Conservation (phyloP, 2,113 vertebrate genomes). For the Chlorodrepanis virens region DNA sequence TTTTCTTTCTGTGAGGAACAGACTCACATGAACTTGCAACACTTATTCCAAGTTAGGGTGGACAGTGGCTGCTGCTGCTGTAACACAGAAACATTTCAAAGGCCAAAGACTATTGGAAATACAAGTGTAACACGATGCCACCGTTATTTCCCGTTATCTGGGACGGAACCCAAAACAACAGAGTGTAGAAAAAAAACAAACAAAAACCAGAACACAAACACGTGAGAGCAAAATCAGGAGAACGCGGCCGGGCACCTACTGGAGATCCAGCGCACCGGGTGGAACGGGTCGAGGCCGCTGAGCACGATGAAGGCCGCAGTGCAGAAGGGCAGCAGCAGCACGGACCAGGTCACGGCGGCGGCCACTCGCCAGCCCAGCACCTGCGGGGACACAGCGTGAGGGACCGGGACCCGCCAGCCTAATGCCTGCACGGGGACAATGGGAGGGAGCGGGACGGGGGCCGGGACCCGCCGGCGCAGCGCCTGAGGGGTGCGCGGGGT, state of each 20-base stretch:
- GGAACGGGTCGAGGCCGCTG: constrained; percentile 80
- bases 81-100: not conserved
- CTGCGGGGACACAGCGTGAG: constrained; percentile 54
- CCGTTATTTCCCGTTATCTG: not conserved
- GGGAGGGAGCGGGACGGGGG: not conserved
- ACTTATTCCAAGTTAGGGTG: not conserved
- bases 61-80: fast-evolving
- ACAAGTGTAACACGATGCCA: not conserved
- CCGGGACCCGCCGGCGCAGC: no score
- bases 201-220: not conserved
- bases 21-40: not conserved
- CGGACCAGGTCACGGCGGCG: constrained; percentile 84
- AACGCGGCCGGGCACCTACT: constrained; percentile 67
- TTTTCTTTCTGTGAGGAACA: not conserved
- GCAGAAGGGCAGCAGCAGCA: constrained; percentile 83
- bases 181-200: no score
- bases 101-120: fast-evolving
- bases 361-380: constrained; percentile 90
- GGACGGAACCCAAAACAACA: not conserved
- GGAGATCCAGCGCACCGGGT: constrained; percentile 84
- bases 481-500: not conserved
- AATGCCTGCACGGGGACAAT: not conserved
- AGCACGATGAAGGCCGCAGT: constrained; percentile 81
- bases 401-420: no score
- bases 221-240: fast-evolving